A percentile compares a stretch with the other conserved stretches of the same genome.
These are phyloP conservation scores for Phymastichus coffea DNA, from an alignment of 1,140 invertebrate genomes.

Conservation along the genomic window DNA sequence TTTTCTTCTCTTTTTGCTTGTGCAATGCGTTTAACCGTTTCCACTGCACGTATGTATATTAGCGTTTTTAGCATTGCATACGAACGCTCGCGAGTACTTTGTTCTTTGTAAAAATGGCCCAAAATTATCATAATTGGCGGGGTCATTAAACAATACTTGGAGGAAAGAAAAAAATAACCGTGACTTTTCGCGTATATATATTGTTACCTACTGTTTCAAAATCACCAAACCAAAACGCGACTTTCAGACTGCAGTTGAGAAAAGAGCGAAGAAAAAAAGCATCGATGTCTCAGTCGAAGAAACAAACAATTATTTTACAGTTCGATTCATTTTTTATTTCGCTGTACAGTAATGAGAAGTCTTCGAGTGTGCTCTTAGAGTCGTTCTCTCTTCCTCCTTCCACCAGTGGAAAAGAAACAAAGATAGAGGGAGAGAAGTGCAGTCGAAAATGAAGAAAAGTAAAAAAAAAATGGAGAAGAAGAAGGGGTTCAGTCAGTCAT, in stretches of 20 bases:
- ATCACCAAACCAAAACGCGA: too few relatives aligned
- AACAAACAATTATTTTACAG: not conserved
- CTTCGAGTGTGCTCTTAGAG: constrained; percentile 6
- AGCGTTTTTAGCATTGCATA: not conserved
- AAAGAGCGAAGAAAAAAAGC: not conserved
- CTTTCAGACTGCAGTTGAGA: not conserved
- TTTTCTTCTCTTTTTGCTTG: not conserved
- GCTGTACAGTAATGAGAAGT: constrained; percentile 13
- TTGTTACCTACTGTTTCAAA: not conserved
- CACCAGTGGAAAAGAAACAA: not conserved
- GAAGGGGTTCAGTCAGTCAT: constrained; percentile 7
- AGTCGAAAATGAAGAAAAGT: constrained; percentile 13
- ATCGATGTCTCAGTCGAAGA: not conserved
- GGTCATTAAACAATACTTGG: too few relatives aligned
- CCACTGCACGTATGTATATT: not conserved
- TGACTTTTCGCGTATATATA: not conserved
- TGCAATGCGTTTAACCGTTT: not conserved
- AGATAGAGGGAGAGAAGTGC: not conserved
- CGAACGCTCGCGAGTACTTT: not conserved
- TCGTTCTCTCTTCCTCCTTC: not conserved
- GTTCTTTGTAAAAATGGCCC: too few relatives aligned
- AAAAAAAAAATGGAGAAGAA: not conserved
- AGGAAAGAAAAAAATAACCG: not conserved
- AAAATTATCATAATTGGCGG: too few relatives aligned
- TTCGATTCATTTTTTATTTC: constrained; percentile 13